Evolutionary conservation across 2,113 vertebrate genomes (phyloP), one percentile per base, ranked within the genome.

Genomic region (Oreotrochilus melanogaster): DNA sequence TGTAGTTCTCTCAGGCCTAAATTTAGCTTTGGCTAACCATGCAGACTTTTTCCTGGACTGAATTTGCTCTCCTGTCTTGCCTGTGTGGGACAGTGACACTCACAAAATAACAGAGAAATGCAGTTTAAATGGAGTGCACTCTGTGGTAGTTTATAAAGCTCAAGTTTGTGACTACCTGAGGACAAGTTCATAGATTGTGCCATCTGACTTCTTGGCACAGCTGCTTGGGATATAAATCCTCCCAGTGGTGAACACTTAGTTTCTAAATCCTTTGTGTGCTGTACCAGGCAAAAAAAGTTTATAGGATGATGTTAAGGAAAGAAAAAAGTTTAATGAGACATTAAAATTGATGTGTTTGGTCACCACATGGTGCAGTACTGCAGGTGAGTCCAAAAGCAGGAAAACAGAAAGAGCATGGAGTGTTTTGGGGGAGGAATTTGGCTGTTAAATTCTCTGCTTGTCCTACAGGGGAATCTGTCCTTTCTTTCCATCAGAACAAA

Each of bases 171-270:
- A 93, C 85, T 88, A 90, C 95, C 93, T 22, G 31, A 96, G 96
- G 95, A 94, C 94, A 89, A 96, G 90, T 96, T 96, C 95, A 97
- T 96, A 76, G 95, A 95, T 97, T 93, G 93, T 94, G 92, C 95
- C 78, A 73, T 97, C 88, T 88, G 96, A 94, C 95, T 97, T 96
- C 95, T 90, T 97, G 97, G 97, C 97, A 96, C 96, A 95, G 97
- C 95, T 97, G 87, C 84, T 96, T 95, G 93, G 86, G 86, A 94
- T 96, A 96, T 97, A 98, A 98, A 98, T 98, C 96, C 97, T 97
- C 92, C 73, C 78, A 86, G 90, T 81, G 76, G 86, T 92, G 93
- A 97, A 84, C 75, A 78, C 91, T 96, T 92, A 89, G 71, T 96
- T 97, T 97, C 94, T 94, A 97, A 97, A 97, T 95, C 93, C 94